Conservation (phyloP, 2,113 vertebrate genomes). For the Phyllostomus discolor region DNA sequence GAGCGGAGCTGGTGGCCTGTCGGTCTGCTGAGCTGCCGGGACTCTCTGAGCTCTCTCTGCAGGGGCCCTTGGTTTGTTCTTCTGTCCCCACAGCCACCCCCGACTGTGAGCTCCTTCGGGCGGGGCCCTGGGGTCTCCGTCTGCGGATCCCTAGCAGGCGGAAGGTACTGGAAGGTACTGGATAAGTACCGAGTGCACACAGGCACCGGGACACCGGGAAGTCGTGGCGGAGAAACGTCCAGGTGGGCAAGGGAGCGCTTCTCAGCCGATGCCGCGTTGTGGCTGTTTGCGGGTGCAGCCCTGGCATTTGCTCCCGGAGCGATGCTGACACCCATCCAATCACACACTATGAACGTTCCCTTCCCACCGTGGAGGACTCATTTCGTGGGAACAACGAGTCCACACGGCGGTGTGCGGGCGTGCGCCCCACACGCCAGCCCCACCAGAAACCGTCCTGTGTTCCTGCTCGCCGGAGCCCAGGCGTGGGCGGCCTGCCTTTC, state of each 20-base stretch:
- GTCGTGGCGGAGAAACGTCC: accelerated
- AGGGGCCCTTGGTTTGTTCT: no score
- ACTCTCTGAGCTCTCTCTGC: neutral
- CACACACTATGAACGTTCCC: neutral
- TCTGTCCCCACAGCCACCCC: no score
- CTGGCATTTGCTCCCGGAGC: neutral
- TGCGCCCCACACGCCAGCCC: neutral
- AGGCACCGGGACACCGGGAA: neutral
- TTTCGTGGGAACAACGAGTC: neutral
- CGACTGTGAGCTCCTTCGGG: neutral
- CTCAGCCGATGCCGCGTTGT: neutral
- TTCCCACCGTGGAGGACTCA: slow-evolving; percentile 18
- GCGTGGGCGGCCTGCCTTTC: neutral
- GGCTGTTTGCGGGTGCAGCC: neutral
- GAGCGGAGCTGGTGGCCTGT: neutral
- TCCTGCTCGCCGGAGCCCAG: neutral
- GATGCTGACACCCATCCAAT: neutral
- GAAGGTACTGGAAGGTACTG: neutral
- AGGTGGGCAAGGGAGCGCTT: neutral
- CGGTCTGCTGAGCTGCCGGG: neutral
- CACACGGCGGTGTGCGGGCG: neutral
- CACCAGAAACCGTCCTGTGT: neutral
- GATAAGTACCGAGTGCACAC: accelerated
- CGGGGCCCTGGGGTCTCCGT: neutral
- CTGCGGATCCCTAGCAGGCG: neutral